phyloP scores from a whole-genome alignment of 2,113 vertebrate genomes.

The Zosterops borbonicus region DNA sequence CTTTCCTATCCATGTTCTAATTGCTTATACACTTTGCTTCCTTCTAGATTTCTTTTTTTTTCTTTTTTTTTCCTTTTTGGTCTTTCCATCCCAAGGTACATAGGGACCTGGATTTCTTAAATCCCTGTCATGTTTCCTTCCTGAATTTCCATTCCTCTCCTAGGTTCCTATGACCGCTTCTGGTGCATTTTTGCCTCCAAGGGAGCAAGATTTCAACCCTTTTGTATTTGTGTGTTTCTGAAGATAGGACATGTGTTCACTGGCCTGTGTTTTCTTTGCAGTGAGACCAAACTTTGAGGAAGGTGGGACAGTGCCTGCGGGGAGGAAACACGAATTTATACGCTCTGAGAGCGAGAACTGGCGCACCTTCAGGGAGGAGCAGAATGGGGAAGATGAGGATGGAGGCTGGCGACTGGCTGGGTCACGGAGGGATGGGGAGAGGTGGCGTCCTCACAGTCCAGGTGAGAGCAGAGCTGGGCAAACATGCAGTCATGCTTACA shows the following conservation, averaged over 20 bases:
- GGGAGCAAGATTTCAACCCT: neutral
- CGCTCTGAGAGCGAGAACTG: slow-evolving; percentile 96
- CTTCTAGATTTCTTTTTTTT: neutral
- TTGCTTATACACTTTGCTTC: neutral
- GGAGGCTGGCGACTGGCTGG: slow-evolving; percentile 88
- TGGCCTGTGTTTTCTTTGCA: slow-evolving; percentile 63
- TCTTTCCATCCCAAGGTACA: neutral
- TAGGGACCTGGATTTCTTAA: neutral
- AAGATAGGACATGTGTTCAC: accelerated
- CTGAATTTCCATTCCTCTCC: neutral
- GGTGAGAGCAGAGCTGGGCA: slow-evolving; percentile 73
- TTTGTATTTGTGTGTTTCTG: neutral
- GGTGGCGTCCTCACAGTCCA: slow-evolving; percentile 93
- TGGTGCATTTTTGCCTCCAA: neutral
- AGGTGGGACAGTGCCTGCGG: slow-evolving; percentile 72
- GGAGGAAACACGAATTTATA: slow-evolving; percentile 94
- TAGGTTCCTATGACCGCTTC: neutral
- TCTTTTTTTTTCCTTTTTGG: neutral
- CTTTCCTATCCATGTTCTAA: neutral
- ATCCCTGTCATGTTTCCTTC: neutral
- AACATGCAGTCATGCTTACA: accelerated
- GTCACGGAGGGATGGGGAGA: slow-evolving; percentile 85
- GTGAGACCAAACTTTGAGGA: slow-evolving; percentile 94
- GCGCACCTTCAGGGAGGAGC: slow-evolving; percentile 91
- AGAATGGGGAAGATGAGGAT: slow-evolving; percentile 94